Evolutionary conservation across 1,140 invertebrate species (phyloP), one percentile per base, ranked within the genome.

Genomic region (Muscidifurax raptorellus): DNA sequence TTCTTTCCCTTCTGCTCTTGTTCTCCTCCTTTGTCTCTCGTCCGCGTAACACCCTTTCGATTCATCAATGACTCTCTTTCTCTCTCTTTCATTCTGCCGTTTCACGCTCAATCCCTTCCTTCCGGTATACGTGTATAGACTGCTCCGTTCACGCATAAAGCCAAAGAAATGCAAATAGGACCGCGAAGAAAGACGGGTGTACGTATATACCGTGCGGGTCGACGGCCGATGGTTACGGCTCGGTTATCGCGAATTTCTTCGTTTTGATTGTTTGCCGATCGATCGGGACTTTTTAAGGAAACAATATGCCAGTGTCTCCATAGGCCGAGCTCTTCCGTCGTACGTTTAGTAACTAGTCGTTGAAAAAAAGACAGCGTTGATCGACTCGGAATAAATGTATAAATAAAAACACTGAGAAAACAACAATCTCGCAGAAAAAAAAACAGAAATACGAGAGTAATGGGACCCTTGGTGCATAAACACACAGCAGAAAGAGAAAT

Each of bases 91-190:
- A 13, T n/a, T 22, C 71, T 72, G 9, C 36, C 30, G 30, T 32
- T 32, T n/a, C 25, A 5, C 67, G 67, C 25, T 27, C 69, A 5
- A 72, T 22, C 5, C 30, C 69, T 72, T 72, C 71, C 71, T 72
- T 72, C 52, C 44, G 44, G 44, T 47, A 13, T 47, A 47, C 15
- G 10, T 47, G 15, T 47, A 47, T 47, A 47, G 7, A 47, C 44
- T 12, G 44, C 44, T 13, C 15, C 52, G 18, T 59, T 59, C 52
- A 7, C 18, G 0, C 47, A 6, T 3, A 22, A 59, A n/a, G 22
- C 52, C 40, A 28, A 75, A 52, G 52, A 74, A 82, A 82, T 82
- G 32, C 25, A 82, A 75, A 82, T 75, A 82, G 30, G 47, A 7
- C 28, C 7, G 2, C 27, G 15, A 18, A 18, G 47, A 52, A 18